phyloP scores from a whole-genome alignment of 2,797 vertebrate species.

The Taeniopygia guttata region DNA sequence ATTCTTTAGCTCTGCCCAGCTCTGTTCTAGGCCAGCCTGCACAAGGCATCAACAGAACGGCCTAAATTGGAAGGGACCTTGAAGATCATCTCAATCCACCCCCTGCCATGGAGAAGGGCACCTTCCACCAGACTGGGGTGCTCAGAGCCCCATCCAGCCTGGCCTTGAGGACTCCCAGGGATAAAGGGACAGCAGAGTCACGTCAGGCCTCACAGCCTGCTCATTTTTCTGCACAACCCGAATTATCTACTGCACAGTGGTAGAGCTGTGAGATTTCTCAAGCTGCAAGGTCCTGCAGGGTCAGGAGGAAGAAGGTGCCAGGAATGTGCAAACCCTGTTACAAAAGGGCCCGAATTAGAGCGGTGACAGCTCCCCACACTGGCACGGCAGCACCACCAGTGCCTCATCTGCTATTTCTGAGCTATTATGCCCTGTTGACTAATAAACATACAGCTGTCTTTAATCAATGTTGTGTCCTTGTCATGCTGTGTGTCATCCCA shows the following conservation, averaged over 20 bases:
- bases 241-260: not conserved
- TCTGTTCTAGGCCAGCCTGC: not conserved
- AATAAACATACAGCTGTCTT: conserved; percentile 67
- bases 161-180: not conserved
- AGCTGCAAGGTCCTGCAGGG: not conserved
- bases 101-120: not conserved
- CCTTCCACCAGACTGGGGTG: not conserved
- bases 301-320: not conserved
- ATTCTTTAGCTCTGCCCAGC: not conserved
- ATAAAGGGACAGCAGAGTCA: not conserved
- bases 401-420: conserved; percentile 49
- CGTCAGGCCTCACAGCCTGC: not conserved
- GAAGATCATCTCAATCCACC: not conserved
- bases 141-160: not conserved
- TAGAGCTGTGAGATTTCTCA: not conserved
- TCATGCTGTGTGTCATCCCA: conserved; percentile 40
- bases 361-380: not conserved
- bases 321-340: not conserved
- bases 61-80: not conserved
- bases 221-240: not conserved
- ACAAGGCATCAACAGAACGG: not conserved
- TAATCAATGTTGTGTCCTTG: conserved; percentile 47
- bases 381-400: not conserved
- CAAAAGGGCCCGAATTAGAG: not conserved
- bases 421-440: conserved; percentile 58